Conservation (phyloP, 2,113 vertebrate genomes). For the Lota lota region DNA sequence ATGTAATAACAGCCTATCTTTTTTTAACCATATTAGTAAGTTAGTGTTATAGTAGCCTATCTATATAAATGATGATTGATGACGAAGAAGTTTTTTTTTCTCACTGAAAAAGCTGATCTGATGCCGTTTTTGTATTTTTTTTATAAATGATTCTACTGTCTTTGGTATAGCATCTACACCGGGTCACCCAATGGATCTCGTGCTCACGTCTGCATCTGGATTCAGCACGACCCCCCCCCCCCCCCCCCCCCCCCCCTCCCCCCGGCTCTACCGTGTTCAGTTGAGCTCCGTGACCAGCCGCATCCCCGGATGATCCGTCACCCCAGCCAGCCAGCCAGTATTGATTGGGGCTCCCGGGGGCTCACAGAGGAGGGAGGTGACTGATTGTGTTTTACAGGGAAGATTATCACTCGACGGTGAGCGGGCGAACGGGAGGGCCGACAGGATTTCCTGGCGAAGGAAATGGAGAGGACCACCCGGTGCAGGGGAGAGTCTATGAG, state of each 20-base stretch:
- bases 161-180: slow-evolving; percentile 3
- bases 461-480: slow-evolving; percentile 67
- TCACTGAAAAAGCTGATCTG: too few relatives aligned
- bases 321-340: slow-evolving; percentile 63
- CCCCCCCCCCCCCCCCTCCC: background rate
- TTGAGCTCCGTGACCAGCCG: slow-evolving; percentile 29
- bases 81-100: background rate
- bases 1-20: background rate
- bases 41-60: too few relatives aligned
- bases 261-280: slow-evolving; percentile 38
- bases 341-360: slow-evolving; percentile 73
- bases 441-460: slow-evolving; percentile 61
- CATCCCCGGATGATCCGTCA: slow-evolving; percentile 70
- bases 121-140: background rate
- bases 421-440: slow-evolving; percentile 50
- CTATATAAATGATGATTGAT: too few relatives aligned
- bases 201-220: slow-evolving; percentile 62
- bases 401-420: slow-evolving; percentile 76
- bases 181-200: slow-evolving; percentile 20
- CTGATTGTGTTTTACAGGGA: slow-evolving; percentile 80
- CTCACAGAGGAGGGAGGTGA: slow-evolving; percentile 72
- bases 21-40: background rate
- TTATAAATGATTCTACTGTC: background rate
- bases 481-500: slow-evolving; percentile 28
- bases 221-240: slow-evolving; percentile 30